Evolutionary conservation across 2,888 invertebrate species (phyloP), one percentile per base, ranked within the genome.

Genomic region (Cinara cedri): DNA sequence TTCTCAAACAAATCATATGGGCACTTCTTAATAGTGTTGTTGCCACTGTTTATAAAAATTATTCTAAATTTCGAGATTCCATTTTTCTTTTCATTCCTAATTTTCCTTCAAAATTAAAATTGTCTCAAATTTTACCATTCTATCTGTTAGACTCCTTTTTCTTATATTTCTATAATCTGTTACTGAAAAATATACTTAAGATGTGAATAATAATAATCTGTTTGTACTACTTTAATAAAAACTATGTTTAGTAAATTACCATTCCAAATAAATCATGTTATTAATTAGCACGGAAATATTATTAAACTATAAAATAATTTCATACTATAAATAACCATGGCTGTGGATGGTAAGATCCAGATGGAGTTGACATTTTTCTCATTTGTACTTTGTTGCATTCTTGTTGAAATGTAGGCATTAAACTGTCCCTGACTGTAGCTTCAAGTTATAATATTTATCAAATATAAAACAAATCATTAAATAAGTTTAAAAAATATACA

Each of bases 321-420:
- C 26, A 78, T 60, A 1, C 70, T 60, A 71, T 78, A 63, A 68
- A 70, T 66, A 75, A 51, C 81, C 81, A 81, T n/a, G 60, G 75
- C 68, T 81, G 74, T n/a, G 57, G 63, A 70, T 81, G 81, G 65
- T 81, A 75, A 26, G 81, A 68, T 34, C 68, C 81, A 19, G 81
- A 71, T 49, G 72, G 63, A 46, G 63, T 46, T 19, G 76, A 81
- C 21, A 34, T 19, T 78, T 60, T 74, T 78, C 71, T 68, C 44
- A 54, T 62, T 70, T 55, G 71, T 26, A 66, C 46, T 49, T n/a
- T n/a, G n/a, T n/a, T n/a, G n/a, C n/a, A n/a, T n/a, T 74, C 66
- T 51, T 72, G 19, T 51, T 66, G 75, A 55, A 42, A 54, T 75
- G 75, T 65, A 19, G 75, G 65, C 55, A 55, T 21, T n/a, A 44